phyloP scores from a whole-genome alignment of 2,797 vertebrate genomes.

The Xenops minutus region DNA sequence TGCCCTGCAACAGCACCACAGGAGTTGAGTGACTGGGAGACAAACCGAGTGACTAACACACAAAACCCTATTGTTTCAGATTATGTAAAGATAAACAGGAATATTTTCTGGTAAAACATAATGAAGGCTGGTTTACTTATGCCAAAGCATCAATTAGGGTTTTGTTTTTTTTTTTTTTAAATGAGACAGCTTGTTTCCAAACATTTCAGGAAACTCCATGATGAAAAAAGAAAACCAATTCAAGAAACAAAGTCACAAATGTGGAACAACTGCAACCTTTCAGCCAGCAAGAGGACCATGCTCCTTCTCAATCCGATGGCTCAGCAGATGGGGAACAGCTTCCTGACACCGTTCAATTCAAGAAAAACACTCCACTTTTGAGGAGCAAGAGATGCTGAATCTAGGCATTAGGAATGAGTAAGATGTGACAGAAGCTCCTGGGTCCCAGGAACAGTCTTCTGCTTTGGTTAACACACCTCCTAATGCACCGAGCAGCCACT shows the following conservation, averaged over 20 bases:
- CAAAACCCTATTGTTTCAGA: neutral
- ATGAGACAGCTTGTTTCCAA: neutral
- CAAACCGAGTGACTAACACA: neutral
- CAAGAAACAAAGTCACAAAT: neutral
- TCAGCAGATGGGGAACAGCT: neutral
- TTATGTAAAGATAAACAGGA: neutral
- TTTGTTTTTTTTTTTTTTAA: neutral
- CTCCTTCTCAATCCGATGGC: neutral
- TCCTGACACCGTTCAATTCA: neutral
- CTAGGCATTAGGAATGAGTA: neutral
- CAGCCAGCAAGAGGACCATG: neutral
- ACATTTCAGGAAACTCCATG: neutral
- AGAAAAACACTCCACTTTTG: neutral
- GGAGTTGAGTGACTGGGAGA: neutral
- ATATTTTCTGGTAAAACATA: neutral
- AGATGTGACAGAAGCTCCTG: neutral
- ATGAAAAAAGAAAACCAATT: neutral
- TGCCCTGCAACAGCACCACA: fast-evolving
- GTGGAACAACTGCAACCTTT: neutral
- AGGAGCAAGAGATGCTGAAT: neutral
- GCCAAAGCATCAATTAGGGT: neutral
- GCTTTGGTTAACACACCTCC: neutral
- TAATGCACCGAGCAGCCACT: neutral
- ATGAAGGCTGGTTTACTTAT: neutral
- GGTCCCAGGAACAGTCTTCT: neutral